Evolutionary conservation across 2,888 invertebrate genomes (phyloP).

Genomic region (Ormia ochracea): DNA sequence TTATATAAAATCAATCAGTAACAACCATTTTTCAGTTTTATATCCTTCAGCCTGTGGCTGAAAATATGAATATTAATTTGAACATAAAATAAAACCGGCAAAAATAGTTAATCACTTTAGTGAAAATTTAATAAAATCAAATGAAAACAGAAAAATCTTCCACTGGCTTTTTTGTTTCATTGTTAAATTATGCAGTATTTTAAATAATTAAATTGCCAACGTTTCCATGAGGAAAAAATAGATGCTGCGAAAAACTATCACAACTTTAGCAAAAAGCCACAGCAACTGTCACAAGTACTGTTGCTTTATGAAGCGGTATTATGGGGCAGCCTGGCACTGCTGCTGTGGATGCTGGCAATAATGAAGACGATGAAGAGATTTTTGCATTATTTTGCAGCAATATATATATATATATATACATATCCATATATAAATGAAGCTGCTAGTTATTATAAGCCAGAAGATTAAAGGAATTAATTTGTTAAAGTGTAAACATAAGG

Average conservation of each 20-base stretch:
- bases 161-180: constrained; percentile 19
- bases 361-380: constrained; percentile 33
- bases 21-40: constrained; percentile 21
- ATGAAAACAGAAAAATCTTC: neutral
- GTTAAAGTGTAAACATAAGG: neutral
- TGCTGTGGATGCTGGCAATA: constrained; percentile 6
- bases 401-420: no score
- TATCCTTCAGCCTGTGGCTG: neutral
- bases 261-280: constrained; percentile 13
- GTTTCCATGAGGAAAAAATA: neutral
- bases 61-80: constrained; percentile 44
- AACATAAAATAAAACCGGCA: constrained; percentile 38
- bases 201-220: constrained; percentile 58
- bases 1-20: constrained; percentile 54
- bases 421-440: neutral
- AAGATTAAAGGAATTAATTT: neutral
- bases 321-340: neutral
- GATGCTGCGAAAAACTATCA: neutral
- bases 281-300: neutral
- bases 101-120: constrained; percentile 58
- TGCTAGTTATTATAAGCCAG: neutral
- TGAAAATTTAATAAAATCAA: constrained; percentile 54
- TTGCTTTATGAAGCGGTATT: neutral
- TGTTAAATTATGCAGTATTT: constrained; percentile 52
- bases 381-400: neutral